Conservation (phyloP, 1,140 invertebrate genomes). For the Pseudoatta argentina region DNA sequence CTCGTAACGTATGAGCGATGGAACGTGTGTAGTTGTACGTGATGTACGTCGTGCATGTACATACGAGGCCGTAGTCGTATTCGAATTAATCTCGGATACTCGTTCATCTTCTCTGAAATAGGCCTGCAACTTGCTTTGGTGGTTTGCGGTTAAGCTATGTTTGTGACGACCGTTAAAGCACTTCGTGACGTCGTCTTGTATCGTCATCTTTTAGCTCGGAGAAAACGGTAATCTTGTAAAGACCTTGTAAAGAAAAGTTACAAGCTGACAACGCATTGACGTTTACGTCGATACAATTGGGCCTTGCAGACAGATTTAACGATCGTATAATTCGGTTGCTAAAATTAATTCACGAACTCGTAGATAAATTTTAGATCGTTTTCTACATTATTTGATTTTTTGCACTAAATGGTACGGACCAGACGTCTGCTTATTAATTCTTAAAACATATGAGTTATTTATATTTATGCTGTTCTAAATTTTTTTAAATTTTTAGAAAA, state of each 20-base stretch:
- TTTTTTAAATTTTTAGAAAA: not conserved
- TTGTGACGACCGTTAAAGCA: constrained; percentile 23
- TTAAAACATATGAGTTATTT: not conserved
- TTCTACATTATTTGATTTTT: not conserved
- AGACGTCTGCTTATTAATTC: not conserved
- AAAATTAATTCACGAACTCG: not conserved
- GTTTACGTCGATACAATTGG: constrained; percentile 44
- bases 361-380: constrained; percentile 12
- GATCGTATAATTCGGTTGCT: not conserved
- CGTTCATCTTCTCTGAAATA: not conserved
- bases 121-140: constrained; percentile 13
- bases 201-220: constrained; percentile 21
- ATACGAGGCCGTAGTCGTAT: not conserved
- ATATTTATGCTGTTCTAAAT: not conserved
- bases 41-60: not conserved
- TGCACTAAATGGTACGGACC: not conserved
- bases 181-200: constrained; percentile 8
- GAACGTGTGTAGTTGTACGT: not conserved
- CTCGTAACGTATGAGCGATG: not conserved
- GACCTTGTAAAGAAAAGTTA: constrained; percentile 29
- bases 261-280: constrained; percentile 32
- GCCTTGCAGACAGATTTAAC: not conserved
- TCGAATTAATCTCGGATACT: constrained; percentile 15
- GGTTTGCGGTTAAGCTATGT: constrained; percentile 43
- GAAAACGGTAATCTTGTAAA: not conserved